phyloP scores from a whole-genome alignment of 2,797 vertebrate species.

The Nannoperca australis region DNA sequence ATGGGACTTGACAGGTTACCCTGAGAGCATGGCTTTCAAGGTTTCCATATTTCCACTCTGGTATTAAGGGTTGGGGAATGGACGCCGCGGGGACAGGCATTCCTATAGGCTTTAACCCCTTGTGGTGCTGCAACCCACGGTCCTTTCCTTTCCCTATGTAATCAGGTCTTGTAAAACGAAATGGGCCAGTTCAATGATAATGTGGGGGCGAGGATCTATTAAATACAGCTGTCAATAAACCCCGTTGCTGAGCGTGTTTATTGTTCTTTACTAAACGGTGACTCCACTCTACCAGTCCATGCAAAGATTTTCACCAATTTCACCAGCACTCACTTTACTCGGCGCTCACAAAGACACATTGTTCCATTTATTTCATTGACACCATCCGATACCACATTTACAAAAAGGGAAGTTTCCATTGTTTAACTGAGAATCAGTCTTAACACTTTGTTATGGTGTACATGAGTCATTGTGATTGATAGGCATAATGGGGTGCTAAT shows the following conservation, averaged over 20 bases:
- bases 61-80: conserved; percentile 71
- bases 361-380: conserved; percentile 68
- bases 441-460: conserved; percentile 60
- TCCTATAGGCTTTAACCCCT: conserved; percentile 75
- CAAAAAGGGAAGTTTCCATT: conserved; percentile 44
- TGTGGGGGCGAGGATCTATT: conserved; percentile 70
- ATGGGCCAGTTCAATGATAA: conserved; percentile 56
- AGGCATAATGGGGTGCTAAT: conserved; percentile 61
- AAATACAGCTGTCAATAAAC: conserved; percentile 82
- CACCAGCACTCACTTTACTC: conserved; percentile 50
- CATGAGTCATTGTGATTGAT: conserved; percentile 69
- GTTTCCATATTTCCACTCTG: conserved; percentile 85
- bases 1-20: conserved; percentile 86
- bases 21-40: conserved; percentile 84
- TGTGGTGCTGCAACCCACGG: conserved; percentile 45
- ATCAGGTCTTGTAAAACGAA: conserved; percentile 80
- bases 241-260: conserved; percentile 74
- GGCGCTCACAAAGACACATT: conserved; percentile 66
- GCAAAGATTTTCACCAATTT: conserved; percentile 56
- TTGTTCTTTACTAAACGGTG: conserved; percentile 80
- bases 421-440: conserved; percentile 59
- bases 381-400: conserved; percentile 56
- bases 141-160: conserved; percentile 63
- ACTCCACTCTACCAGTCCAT: conserved; percentile 55
- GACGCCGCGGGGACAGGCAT: conserved; percentile 71